Evolutionary conservation across 2,888 invertebrate species (phyloP), one percentile per base, ranked within the genome.

Genomic region (Gastrophysa polygoni): DNA sequence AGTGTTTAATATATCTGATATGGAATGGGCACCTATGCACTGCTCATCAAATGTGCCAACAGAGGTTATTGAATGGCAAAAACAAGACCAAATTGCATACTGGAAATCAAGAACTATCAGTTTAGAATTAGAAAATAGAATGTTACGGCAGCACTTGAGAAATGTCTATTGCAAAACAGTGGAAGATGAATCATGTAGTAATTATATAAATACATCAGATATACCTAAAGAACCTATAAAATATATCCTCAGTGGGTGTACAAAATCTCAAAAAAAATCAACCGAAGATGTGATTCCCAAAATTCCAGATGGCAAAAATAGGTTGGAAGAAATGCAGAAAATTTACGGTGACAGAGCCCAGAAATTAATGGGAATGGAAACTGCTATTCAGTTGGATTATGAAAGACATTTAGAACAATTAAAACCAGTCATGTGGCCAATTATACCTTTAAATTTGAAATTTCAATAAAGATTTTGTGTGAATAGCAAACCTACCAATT

Each of bases 291-390:
- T 82, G 71, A 73, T 14, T 3, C 77, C 79, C 11, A 67, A 73
- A 59, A 58, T 68, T 55, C 71, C 74, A 64, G 20, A 78, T 73
- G 76, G 77, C 4, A 78, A 79, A 50, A 79, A 83, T 55, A 80
- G 80, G 63, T 70, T 66, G 14, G 68, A 68, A 49, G 80, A 81
- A 67, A 82, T 85, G 68, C 81, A 83, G 68, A 78, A 82, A 60
- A 76, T 91, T 16, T 92, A 92, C 78, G 91, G 91, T 0, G 81
- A 84, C 32, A 82, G 84, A 11, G 87, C 89, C 76, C 83, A 88
- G 18, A 87, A 83, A 77, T 88, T 92, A 71, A 85, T 87, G 67
- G 90, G 90, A 0, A 86, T 91, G 85, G 92, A 93, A 83, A 89
- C 89, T 65, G 87, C 88, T 0, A 75, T 91, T 64, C 86, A 89